Percentiles rank a stretch among this genome's conserved stretches.
Conservation (phyloP, 1,140 invertebrate genomes). For the Sarcophaga peregrina region DNA sequence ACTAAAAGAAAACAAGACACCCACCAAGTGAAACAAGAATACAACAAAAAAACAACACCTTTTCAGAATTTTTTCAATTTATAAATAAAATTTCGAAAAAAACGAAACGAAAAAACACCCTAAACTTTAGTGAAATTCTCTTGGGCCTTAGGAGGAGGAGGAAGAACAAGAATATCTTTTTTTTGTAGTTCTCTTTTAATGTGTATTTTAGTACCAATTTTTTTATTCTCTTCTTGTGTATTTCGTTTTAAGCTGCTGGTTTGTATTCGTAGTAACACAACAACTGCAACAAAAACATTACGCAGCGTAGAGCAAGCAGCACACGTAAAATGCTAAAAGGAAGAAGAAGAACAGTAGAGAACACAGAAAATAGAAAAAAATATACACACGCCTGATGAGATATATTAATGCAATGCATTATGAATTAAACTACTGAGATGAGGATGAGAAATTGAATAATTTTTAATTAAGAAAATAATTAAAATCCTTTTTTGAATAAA, state of each 20-base stretch:
- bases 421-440: background rate
- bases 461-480: too few species aligned
- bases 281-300: background rate
- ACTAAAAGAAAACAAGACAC: background rate
- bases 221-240: background rate
- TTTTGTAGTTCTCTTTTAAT: too few species aligned
- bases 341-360: background rate
- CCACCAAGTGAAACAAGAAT: background rate
- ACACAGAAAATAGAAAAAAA: background rate
- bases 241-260: background rate
- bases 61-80: background rate
- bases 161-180: too few species aligned
- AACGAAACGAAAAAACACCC: background rate
- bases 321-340: background rate
- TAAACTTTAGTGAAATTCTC: conserved; percentile 9
- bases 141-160: background rate
- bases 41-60: background rate
- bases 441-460: too few species aligned
- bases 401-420: background rate
- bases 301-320: background rate
- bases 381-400: background rate
- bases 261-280: conserved; percentile 5
- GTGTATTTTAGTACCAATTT: background rate
- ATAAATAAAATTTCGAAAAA: background rate
- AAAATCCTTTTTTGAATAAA: too few species aligned